phyloP scores from a whole-genome alignment of 2,797 vertebrate genomes.

The Danio kyathit region DNA sequence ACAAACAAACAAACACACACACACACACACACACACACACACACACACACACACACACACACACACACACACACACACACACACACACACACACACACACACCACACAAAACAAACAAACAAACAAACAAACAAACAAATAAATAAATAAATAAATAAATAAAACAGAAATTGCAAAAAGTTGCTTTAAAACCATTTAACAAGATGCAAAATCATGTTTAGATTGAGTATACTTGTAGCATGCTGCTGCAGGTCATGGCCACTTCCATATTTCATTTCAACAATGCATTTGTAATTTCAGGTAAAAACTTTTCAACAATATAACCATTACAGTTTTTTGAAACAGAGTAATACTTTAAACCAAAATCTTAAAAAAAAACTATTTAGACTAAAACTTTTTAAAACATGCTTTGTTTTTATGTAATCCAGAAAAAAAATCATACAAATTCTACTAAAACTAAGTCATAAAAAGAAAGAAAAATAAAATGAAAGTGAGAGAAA shows the following conservation, averaged over 20 bases:
- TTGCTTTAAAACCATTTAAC: neutral
- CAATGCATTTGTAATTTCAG: too few relatives aligned
- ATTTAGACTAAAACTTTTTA: neutral
- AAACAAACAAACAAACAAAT: too few relatives aligned
- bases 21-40: too few relatives aligned
- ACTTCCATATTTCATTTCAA: too few relatives aligned
- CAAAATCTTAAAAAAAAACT: neutral
- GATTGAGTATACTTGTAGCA: neutral
- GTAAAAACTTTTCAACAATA: neutral
- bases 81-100: too few relatives aligned
- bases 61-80: too few relatives aligned
- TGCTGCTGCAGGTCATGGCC: neutral
- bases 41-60: too few relatives aligned
- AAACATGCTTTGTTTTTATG: neutral
- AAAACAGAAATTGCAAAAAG: neutral
- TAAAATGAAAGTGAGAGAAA: too few relatives aligned
- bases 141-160: too few relatives aligned
- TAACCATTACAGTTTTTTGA: neutral
- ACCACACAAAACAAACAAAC: too few relatives aligned
- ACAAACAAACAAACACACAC: too few relatives aligned
- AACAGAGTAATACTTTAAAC: neutral
- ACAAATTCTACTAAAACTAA: neutral
- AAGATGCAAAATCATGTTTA: neutral
- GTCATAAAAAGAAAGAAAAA: too few relatives aligned
- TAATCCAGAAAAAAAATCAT: neutral